phyloP scores from a whole-genome alignment of 64 coral and sea anemone genomes.

The Pocillopora verrucosa region DNA sequence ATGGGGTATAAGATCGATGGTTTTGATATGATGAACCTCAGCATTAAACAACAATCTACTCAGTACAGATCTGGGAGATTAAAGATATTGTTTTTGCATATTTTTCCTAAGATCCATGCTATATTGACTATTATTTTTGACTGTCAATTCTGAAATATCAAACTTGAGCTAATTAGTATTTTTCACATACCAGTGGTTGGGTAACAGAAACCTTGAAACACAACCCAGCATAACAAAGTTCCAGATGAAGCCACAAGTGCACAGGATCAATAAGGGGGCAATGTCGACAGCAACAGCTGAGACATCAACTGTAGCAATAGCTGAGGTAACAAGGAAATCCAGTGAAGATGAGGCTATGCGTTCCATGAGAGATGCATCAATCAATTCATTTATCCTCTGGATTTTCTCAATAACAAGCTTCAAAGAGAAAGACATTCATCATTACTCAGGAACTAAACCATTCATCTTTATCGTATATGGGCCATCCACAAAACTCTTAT shows the following conservation, averaged over 20 bases:
- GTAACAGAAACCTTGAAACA: conserved; percentile 63
- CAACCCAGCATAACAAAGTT: conserved; percentile 78
- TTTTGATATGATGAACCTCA: too few relatives aligned
- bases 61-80: too few relatives aligned
- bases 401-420: conserved; percentile 80
- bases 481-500: too few relatives aligned
- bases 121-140: too few relatives aligned
- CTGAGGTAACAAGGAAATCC: conserved; percentile 78
- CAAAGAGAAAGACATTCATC: not conserved
- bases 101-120: too few relatives aligned
- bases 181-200: conserved; percentile 69
- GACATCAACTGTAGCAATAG: conserved; percentile 70
- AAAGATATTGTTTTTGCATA: too few relatives aligned
- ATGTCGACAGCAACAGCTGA: conserved; percentile 80
- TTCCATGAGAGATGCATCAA: conserved; percentile 86
- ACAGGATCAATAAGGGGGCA: conserved; percentile 69
- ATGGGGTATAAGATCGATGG: too few relatives aligned
- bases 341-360: conserved; percentile 75
- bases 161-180: too few relatives aligned
- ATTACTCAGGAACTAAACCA: not conserved
- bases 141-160: too few relatives aligned
- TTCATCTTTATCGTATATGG: too few relatives aligned
- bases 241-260: conserved; percentile 71
- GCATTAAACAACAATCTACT: too few relatives aligned
- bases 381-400: conserved; percentile 59